Evolutionary conservation across 2,888 invertebrate species (phyloP), one percentile per base, ranked within the genome.

Genomic region (Carterocephalus palaemon): DNA sequence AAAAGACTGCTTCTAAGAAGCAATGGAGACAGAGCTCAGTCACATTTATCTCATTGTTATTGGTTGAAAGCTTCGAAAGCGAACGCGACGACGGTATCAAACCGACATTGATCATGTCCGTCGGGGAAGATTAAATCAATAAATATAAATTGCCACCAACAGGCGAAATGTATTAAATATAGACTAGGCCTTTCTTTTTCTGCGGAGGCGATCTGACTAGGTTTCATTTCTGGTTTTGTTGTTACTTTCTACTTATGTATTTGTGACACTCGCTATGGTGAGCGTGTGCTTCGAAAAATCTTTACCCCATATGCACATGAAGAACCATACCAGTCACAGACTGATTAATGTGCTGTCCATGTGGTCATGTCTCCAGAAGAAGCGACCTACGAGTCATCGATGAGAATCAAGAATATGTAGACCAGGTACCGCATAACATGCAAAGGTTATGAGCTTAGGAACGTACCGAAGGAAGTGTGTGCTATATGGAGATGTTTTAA

Each of bases 141-240:
- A 52, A 54, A 50, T 54, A 54, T 46, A 50, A 47, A 47, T 41
- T 23, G 48, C 47, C 23, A 32, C 26, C 32, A 26, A 40, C 43
- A 24, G 31, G 46, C 46, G 41, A 49, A 49, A 48, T 47, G 49
- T 42, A 48, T 48, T 46, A 45, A 51, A 52, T 50, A 54, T 46
- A 39, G 26, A 34, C 46, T 36, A 33, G 34, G 10, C 16, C 12
- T 43, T 37, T 55, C 47, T 54, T 50, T 48, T 43, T 53, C 50
- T 46, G 36, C 10, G 52, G 46, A 47, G 47, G 47, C 53, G 46
- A 47, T 46, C 42, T 26, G 50, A 54, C 51, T 53, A 48, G 46
- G 43, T 50, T 49, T 49, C 49, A 45, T 50, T 48, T 47, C 48
- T 31, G 32, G 46, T 47, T 46, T 47, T 46, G 50, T 48, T 48